phyloP scores from a whole-genome alignment of 30 jellyfish, hydroid and myxozoan species.

The Chrysaora quinquecirrha region DNA sequence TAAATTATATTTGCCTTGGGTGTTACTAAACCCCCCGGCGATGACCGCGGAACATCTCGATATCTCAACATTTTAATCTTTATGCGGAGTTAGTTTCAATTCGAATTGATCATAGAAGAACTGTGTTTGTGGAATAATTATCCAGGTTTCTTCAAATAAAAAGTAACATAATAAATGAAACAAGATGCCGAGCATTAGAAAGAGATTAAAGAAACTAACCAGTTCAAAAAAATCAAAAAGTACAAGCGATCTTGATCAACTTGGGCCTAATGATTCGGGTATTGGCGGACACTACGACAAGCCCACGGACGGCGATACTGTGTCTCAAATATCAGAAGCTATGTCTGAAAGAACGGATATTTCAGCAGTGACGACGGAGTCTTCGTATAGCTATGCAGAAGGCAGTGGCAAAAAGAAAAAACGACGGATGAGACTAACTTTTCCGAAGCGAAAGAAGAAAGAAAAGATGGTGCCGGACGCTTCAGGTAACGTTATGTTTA shows the following conservation, averaged over 20 bases:
- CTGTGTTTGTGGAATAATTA: too few relatives aligned
- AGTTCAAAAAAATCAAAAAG: conserved; percentile 62
- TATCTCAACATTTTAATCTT: too few relatives aligned
- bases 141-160: too few relatives aligned
- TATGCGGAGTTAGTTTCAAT: too few relatives aligned
- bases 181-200: conserved; percentile 67
- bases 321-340: conserved; percentile 64
- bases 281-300: too few relatives aligned
- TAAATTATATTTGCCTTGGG: too few relatives aligned
- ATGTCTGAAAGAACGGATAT: conserved; percentile 45
- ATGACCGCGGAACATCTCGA: too few relatives aligned
- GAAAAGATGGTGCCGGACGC: conserved; percentile 20
- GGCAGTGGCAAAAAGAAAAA: conserved; percentile 43
- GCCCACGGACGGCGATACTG: conserved; percentile 45
- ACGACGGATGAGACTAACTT: conserved; percentile 24
- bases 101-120: too few relatives aligned
- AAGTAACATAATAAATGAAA: too few relatives aligned
- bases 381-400: conserved; percentile 30
- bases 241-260: conserved; percentile 8
- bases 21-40: too few relatives aligned
- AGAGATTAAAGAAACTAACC: conserved; percentile 53
- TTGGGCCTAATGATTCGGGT: too few relatives aligned
- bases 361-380: conserved; percentile 16
- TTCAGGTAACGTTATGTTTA: conserved; percentile 29
- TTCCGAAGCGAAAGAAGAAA: conserved; percentile 45